Evolutionary conservation across 2,113 vertebrate species (phyloP), one percentile per base, ranked within the genome.

Genomic region (Aphelocoma coerulescens): DNA sequence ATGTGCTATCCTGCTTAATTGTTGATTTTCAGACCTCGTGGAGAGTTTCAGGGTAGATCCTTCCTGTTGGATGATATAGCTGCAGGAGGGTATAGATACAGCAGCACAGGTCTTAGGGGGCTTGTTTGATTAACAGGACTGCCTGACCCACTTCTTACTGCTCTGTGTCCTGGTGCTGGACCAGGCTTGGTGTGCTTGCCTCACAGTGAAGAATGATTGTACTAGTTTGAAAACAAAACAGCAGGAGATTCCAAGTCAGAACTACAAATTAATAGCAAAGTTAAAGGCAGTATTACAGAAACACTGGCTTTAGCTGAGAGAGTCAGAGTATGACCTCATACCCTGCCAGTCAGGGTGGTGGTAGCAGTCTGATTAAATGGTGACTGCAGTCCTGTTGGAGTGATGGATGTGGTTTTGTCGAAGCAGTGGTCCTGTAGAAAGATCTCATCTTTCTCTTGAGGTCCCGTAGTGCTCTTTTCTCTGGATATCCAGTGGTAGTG

Each of bases 341-440:
- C 4, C 13, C 13, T 63, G 33, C 20, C 0, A 0, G 49, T 55
- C 22, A 46, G 58, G 11, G 8, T 85, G 41, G 23, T 55, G 69
- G 41, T 55, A 55, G 21, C 58, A 46, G 24, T 49, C 17, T 9
- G 9, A 32, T 48, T 65, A 73, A 55, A 39, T 39, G 22, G 17
- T 46, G 27, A 18, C 11, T 65, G 2, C 18, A 55, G 33, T 48
- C 41, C 33, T 6, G 5, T 22, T 74, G 22, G 33, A 46, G 7
- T 28, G 49, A 46, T 63, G 13, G 33, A 10, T 73, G 33, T 46
- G 41, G 14, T 74, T 65, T 48, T 74, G 49, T 85, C 4, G 3
- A 44, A 68, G 26, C 3, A 0, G n/a, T 39, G 33, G 27, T 73
- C 48, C 39, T 54, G 49, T 14, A 55, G 28, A 73, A 33, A 6